A percentile compares a stretch with the other conserved stretches of the same genome.
Evolutionary conservation across 2,888 invertebrate species (phyloP).

Genomic region (Rhogogaster chlorosoma): DNA sequence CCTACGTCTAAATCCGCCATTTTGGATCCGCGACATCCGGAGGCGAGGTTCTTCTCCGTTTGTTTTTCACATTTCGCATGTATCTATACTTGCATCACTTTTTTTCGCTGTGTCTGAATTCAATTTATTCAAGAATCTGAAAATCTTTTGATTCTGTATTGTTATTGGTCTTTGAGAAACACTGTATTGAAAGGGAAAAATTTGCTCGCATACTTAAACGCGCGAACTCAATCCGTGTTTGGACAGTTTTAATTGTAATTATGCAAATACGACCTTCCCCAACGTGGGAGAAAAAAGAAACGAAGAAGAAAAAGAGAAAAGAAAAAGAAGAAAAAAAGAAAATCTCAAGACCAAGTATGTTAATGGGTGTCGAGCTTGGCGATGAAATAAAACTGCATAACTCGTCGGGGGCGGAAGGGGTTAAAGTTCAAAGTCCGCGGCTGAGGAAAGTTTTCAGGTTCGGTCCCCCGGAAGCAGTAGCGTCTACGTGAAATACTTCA

Average conservation of each 20-base stretch:
- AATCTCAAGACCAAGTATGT: slow-evolving; percentile 72
- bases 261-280: slow-evolving; percentile 66
- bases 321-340: slow-evolving; percentile 59
- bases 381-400: slow-evolving; percentile 71
- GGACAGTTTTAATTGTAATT: slow-evolving; percentile 61
- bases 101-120: neutral
- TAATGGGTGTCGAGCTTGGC: slow-evolving; percentile 68
- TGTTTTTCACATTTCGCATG: slow-evolving; percentile 5
- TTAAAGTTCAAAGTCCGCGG: slow-evolving; percentile 73
- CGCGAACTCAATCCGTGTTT: slow-evolving; percentile 18
- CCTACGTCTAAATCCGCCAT: slow-evolving; percentile 24
- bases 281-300: neutral
- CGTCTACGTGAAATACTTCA: slow-evolving; percentile 49
- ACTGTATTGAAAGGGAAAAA: neutral
- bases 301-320: slow-evolving; percentile 57
- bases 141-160: neutral
- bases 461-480: slow-evolving; percentile 58
- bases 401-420: slow-evolving; percentile 62
- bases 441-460: slow-evolving; percentile 65
- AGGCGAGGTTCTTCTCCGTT: neutral
- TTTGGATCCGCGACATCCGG: slow-evolving; percentile 25
- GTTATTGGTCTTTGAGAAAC: neutral
- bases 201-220: neutral
- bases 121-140: neutral
- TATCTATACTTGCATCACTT: neutral